Base-by-base conservation (phyloP, 2,113 vertebrate genomes). In the Tapirus terrestris region DNA sequence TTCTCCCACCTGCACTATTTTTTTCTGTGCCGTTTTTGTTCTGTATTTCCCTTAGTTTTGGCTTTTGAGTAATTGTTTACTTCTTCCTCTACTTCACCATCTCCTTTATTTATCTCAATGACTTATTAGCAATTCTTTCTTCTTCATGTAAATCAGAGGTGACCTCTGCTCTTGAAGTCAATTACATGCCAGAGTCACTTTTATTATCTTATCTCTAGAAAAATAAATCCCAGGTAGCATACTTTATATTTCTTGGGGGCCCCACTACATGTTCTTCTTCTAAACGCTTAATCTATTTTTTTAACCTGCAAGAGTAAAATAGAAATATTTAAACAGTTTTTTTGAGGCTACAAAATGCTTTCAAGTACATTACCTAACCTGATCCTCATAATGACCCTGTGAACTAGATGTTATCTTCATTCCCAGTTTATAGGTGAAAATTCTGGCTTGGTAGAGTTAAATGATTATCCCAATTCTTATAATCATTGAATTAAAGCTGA, bases 341-440 rank as follows among this genome's bases (percentile, higher is more conserved):
- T 56, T 73, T 53, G 5, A 48, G 5, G 7, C 4, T 56, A 80
- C 7, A 65, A 67, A 90, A 16, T 88, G 4, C 14, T 65, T 91
- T 83, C n/a, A 56, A 70, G 2, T 45, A 60, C 27, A 51, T 75
- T 65, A 91, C 17, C 20, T 77, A 39, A 77, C n/a, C 17, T 89
- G 21, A 91, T 85, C 29, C 9, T 77, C 60, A 92, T 53, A 53
- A 75, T 86, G 29, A 63, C 3, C 27, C 10, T 65, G 2, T 29
- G 21, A 75, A 81, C 27, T 87, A 31, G 29, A 39, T 73, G 13
- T 33, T 70, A 10, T 27, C 53, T 90, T 95, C 61, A 89, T 79
- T 95, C 4, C 27, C 48, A 87, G 63, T 83, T 86, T 88, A 67
- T 63, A 73, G 17, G 14, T 83, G 51, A 82, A 96, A 89, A 92